Evolutionary conservation across 2,113 vertebrate species (phyloP), one percentile per base, ranked within the genome.

Genomic region (Oceanites oceanicus): DNA sequence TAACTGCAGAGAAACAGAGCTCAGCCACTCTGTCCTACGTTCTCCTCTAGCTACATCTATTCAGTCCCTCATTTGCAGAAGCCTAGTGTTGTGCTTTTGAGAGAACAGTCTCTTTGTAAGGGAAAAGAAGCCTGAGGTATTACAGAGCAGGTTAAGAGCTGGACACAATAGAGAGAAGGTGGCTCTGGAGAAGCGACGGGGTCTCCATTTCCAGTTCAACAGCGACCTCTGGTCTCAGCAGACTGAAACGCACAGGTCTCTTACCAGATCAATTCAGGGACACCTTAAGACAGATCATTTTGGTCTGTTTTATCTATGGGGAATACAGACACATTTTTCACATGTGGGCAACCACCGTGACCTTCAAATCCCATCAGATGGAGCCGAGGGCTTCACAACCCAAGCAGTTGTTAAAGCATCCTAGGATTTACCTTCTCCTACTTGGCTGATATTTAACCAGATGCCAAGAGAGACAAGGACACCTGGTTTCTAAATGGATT

Each of bases 221-320:
- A 98, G 97, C 96, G 97, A 98, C 97, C 98, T 97, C 98, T 98
- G 88, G 78, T 93, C 97, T 66, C 87, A 2, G 3, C 68, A 77
- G 44, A 7, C 86, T 6, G 72, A 34, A 91, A 32, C 34, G 36
- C 98, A n/a, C 16, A 1, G 2, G 18, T 1, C 56, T 3, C 53
- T 12, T 21, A 20, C 1, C 13, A 9, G 18, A 25, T n/a, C 27
- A 4, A 3, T 4, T 30, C 13, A 26, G 83, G 59, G 65, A 83
- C 84, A 55, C 59, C 79, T 90, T 17, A 34, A 59, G 25, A 67
- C 2, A 27, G 27, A 90, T 65, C 65, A 2, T 18, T 20, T 23
- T 3, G 53, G 25, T 83, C 59, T 66, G 58, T 4, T 63, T 81
- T 71, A 72, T 67, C 89, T 66, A 0, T 22, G 62, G 62, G 88